Evolutionary conservation across 2,888 invertebrate species (phyloP), one percentile per base, ranked within the genome.

Genomic region (Phlogophora meticulosa): DNA sequence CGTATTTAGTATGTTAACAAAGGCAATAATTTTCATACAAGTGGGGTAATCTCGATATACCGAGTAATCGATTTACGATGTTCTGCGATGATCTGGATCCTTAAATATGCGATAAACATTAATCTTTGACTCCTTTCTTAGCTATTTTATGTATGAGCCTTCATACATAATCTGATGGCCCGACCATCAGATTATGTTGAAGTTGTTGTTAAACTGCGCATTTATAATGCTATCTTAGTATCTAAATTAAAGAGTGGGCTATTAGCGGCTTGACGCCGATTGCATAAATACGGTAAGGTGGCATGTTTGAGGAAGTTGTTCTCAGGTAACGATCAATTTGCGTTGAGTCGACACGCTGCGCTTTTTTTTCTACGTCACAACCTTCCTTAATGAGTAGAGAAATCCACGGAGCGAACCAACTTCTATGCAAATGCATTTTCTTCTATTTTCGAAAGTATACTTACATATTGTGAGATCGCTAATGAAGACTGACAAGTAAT

Each of bases 331-430:
- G 90, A 89, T 87, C 91, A 91, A 91, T 92, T 92, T 91, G 88
- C 89, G 88, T 87, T 86, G 81, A 87, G 82, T 80, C 81, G 81
- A 86, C 72, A 70, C 43, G 67, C 49, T 60, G 58, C 78, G 72
- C 82, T 84, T 87, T 88, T 90, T 88, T 90, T 89, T 88, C 76
- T 79, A 68, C 66, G 61, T 83, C 81, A 67, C 90, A 90, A 89
- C 87, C 89, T 91, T 90, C 91, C 93, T 89, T 94, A 94, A 93
- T 93, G 90, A 94, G 93, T 80, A 87, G 90, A 91, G 93, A 94
- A 94, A 94, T 88, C 81, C 78, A 76, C 76, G 76, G 72, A 75
- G 80, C 82, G 86, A 84, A 87, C 89, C 87, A 90, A 90, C 91
- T 89, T 90, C 90, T 93, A 93, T 92, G 92, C 91, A 90, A 93